Evolutionary conservation across 2,113 vertebrate species (phyloP).

Genomic region (Sorex araneus): DNA sequence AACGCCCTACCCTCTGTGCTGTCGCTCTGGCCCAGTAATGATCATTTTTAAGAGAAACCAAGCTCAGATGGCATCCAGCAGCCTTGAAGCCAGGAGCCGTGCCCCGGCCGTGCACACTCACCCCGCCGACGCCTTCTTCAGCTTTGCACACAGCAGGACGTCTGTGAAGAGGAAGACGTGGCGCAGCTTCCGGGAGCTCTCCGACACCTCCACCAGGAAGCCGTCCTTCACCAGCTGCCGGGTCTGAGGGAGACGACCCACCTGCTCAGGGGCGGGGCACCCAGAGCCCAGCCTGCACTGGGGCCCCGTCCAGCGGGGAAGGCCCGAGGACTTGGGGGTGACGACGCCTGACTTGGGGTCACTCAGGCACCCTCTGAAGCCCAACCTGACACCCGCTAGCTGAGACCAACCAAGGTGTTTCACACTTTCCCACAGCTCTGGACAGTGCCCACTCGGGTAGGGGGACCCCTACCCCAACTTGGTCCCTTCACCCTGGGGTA

Average conservation of each 20-base stretch:
- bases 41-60: constrained; percentile 19
- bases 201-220: constrained; percentile 98
- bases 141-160: constrained; percentile 98
- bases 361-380: not conserved
- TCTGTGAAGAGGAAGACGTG: constrained; percentile 99
- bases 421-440: not conserved
- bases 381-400: constrained; percentile 18
- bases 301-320: too few species aligned
- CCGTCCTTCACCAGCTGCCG: constrained; percentile 98
- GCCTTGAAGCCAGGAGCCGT: not conserved
- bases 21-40: too few species aligned
- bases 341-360: not conserved
- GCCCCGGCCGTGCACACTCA: constrained; percentile 83
- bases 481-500: not conserved
- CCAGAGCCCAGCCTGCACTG: too few species aligned
- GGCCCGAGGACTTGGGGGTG: too few species aligned
- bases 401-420: not conserved
- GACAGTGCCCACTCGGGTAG: not conserved
- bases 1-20: too few species aligned
- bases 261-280: not conserved
- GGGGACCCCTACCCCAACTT: not conserved
- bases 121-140: constrained; percentile 97
- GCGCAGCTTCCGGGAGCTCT: constrained; percentile 97
- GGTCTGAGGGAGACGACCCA: constrained; percentile 87
- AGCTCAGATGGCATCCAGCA: not conserved